A percentile compares a stretch with the other conserved stretches of the same genome.
Evolutionary conservation across 2,888 invertebrate species (phyloP).

Genomic region (Epinotia nisella): DNA sequence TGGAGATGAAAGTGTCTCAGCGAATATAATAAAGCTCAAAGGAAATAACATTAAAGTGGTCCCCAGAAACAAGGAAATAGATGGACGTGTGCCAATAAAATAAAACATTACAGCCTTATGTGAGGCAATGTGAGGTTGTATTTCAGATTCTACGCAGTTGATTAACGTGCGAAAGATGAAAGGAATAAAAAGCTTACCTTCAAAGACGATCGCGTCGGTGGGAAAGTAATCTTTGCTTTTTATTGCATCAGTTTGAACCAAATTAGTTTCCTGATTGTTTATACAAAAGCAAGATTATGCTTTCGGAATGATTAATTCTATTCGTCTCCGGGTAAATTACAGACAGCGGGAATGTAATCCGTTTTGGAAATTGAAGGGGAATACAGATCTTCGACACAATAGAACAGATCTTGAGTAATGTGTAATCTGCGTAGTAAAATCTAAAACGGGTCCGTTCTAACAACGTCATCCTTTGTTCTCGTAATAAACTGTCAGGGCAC

Average conservation of each 20-base stretch:
- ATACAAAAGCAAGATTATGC: conserved; percentile 53
- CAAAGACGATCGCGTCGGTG: conserved; percentile 7
- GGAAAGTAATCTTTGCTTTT: conserved; percentile 24
- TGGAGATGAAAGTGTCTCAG: conserved; percentile 23
- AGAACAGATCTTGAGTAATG: conserved; percentile 70
- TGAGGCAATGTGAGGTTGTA: conserved; percentile 33
- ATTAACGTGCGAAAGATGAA: conserved; percentile 29
- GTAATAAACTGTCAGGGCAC: conserved; percentile 77
- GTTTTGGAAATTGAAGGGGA: conserved; percentile 65
- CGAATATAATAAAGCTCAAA: conserved; percentile 40
- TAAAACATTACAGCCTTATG: conserved; percentile 37
- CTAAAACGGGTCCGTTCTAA: conserved; percentile 74
- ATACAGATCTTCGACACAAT: conserved; percentile 71
- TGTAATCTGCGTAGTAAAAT: conserved; percentile 74
- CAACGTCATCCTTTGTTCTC: conserved; percentile 76
- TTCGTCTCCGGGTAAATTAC: conserved; percentile 63
- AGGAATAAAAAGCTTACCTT: conserved; percentile 33
- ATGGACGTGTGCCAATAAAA: conserved; percentile 43
- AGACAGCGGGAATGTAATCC: conserved; percentile 64
- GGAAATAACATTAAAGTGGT: conserved; percentile 37
- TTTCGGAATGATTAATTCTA: conserved; percentile 58
- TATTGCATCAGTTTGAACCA: conserved; percentile 35
- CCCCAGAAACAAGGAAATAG: conserved; percentile 41
- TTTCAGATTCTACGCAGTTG: conserved; percentile 33
- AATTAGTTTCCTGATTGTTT: conserved; percentile 42